A percentile compares a stretch with the other conserved stretches of the same genome.
Evolutionary conservation across 2,113 vertebrate genomes (phyloP).

Genomic region (Eclectus roratus): DNA sequence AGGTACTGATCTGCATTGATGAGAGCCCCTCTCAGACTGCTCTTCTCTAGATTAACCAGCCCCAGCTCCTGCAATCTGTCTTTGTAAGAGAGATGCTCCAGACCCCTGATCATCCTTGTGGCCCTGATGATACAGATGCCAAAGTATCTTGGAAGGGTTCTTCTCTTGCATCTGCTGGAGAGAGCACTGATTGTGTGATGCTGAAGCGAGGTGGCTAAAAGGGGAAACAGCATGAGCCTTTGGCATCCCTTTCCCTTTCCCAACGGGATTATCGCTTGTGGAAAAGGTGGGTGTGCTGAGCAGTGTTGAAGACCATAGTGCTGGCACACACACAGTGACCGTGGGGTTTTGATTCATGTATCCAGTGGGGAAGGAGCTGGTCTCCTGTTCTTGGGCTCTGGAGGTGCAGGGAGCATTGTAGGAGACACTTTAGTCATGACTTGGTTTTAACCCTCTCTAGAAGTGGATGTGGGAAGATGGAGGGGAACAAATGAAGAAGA

Average conservation of each 20-base stretch:
- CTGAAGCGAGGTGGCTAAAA: neutral
- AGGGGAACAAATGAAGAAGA: conserved; percentile 82
- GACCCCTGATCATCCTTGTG: neutral
- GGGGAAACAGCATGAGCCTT: too few relatives aligned
- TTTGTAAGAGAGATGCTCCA: neutral
- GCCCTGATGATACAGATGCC: neutral
- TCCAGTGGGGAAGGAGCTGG: neutral
- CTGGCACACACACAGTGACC: neutral
- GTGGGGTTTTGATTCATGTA: neutral
- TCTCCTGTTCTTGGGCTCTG: neutral
- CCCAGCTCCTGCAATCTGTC: neutral
- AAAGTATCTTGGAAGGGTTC: neutral
- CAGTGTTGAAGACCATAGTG: too few relatives aligned
- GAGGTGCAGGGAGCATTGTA: neutral
- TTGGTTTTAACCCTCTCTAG: conserved; percentile 66
- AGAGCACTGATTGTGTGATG: neutral
- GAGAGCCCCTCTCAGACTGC: too few relatives aligned
- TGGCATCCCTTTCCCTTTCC: too few relatives aligned
- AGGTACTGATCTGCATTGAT: too few relatives aligned
- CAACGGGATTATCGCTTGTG: too few relatives aligned
- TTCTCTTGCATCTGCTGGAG: neutral
- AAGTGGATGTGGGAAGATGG: conserved; percentile 83
- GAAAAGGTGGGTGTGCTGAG: too few relatives aligned
- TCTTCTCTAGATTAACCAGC: too few relatives aligned
- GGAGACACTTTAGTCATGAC: conserved; percentile 3